phyloP scores from a whole-genome alignment of 2,888 invertebrate species.

The Dastarcus helophoroides region DNA sequence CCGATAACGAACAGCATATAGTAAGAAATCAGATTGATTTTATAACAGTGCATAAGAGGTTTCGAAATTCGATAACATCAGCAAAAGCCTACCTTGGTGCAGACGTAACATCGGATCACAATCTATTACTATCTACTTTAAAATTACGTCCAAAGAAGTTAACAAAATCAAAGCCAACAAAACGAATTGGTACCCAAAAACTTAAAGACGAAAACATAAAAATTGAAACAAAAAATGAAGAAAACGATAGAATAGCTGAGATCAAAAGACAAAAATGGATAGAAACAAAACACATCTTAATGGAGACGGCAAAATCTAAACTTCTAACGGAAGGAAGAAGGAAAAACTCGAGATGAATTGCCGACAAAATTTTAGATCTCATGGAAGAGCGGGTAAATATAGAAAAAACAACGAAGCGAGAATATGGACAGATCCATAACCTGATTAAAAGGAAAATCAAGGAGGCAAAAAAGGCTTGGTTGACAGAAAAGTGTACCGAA shows the following conservation, averaged over 20 bases:
- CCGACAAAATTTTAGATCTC: background rate
- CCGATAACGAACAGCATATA: conserved; percentile 1
- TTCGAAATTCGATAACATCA: conserved; percentile 2
- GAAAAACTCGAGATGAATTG: background rate
- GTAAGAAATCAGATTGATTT: conserved; percentile 1
- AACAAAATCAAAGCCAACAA: no score
- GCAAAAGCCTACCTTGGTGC: conserved; percentile 1
- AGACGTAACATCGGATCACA: background rate
- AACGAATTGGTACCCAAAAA: no score
- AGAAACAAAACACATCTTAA: conserved; percentile 1
- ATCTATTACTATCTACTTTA: background rate
- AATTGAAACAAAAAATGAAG: background rate
- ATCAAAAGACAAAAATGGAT: background rate
- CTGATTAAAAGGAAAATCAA: conserved; percentile 1
- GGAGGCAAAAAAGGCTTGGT: background rate
- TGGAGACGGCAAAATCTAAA: background rate
- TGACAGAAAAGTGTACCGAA: background rate
- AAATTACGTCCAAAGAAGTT: background rate
- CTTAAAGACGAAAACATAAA: no score
- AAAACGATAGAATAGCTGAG: background rate
- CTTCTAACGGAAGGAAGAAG: conserved; percentile 1
- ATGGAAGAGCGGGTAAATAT: conserved; percentile 1
- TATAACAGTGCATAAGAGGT: conserved; percentile 1
- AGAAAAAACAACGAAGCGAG: conserved; percentile 2
- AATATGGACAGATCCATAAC: conserved; percentile 1